Conservation (phyloP, 2,888 invertebrate genomes). For the Conchocele bisecta region DNA sequence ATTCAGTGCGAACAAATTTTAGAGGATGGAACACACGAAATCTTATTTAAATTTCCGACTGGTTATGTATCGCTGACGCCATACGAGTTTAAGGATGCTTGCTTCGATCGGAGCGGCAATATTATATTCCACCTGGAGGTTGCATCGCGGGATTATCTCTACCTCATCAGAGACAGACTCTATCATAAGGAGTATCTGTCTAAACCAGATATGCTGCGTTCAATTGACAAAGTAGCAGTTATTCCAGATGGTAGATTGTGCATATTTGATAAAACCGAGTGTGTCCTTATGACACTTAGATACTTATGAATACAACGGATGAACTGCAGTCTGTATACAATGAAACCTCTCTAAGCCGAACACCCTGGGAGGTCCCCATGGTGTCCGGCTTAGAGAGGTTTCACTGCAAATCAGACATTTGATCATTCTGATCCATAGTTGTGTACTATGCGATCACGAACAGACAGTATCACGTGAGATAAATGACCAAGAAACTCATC, state of each 20-base stretch:
- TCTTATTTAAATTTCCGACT: constrained; percentile 33
- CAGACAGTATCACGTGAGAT: no score
- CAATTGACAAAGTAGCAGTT: constrained; percentile 50
- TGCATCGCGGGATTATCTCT: constrained; percentile 31
- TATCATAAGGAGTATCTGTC: constrained; percentile 42
- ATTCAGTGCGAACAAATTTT: constrained; percentile 42
- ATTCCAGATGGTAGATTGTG: constrained; percentile 53
- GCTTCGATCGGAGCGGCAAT: constrained; percentile 49
- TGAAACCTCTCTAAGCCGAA: no score
- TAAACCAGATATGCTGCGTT: constrained; percentile 56
- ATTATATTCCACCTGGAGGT: constrained; percentile 37
- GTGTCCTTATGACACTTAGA: constrained; percentile 49
- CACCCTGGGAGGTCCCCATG: no score
- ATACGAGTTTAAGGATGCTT: constrained; percentile 46
- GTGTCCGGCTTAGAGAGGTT: no score
- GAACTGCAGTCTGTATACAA: no score
- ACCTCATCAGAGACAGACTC: constrained; percentile 29
- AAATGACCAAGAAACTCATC: no score
- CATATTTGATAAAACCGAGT: constrained; percentile 51
- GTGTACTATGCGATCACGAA: no score
- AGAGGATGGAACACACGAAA: constrained; percentile 33
- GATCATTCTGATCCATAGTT: no score
- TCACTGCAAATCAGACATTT: no score
- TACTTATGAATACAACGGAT: no score
- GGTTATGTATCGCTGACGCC: constrained; percentile 9